These are phyloP conservation scores for Urocitellus parryii DNA, from an alignment of 2,113 vertebrate species.

Conservation along the genomic window DNA sequence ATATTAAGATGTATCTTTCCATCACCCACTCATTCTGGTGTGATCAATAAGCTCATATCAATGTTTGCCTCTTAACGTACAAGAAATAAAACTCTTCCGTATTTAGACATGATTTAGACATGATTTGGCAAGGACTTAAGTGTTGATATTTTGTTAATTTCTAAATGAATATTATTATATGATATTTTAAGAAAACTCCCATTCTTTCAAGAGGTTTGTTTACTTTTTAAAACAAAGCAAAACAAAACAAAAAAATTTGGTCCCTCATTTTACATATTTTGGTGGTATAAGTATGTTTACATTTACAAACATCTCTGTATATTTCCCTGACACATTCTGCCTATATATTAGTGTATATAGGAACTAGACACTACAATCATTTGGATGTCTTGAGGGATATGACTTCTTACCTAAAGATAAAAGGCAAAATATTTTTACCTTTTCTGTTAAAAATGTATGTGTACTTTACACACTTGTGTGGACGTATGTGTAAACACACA, in stretches of 20 bases:
- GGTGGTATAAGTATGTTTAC: not conserved
- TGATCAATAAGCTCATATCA: not conserved
- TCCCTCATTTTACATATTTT: not conserved
- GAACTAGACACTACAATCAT: not conserved
- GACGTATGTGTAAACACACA: too few species aligned
- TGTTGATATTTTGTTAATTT: not conserved
- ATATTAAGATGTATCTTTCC: not conserved
- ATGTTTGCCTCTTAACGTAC: not conserved
- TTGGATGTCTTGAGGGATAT: not conserved
- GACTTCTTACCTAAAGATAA: not conserved
- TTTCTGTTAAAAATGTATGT: conserved; percentile 31
- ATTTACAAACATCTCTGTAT: not conserved
- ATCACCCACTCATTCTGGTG: not conserved
- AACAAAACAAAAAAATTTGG: not conserved
- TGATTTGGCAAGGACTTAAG: conserved; percentile 9
- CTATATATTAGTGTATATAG: not conserved
- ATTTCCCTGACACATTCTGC: not conserved
- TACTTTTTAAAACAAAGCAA: not conserved
- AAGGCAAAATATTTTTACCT: not conserved
- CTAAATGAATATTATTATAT: not conserved
- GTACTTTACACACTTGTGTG: not conserved
- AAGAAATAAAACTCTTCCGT: conserved; percentile 33
- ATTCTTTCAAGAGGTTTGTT: not conserved
- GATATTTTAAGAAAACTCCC: conserved; percentile 4
- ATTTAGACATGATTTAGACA: conserved; percentile 10